These are phyloP conservation scores for Nasonia vitripennis DNA, from an alignment of 1,140 invertebrate species.

Conservation along the genomic window DNA sequence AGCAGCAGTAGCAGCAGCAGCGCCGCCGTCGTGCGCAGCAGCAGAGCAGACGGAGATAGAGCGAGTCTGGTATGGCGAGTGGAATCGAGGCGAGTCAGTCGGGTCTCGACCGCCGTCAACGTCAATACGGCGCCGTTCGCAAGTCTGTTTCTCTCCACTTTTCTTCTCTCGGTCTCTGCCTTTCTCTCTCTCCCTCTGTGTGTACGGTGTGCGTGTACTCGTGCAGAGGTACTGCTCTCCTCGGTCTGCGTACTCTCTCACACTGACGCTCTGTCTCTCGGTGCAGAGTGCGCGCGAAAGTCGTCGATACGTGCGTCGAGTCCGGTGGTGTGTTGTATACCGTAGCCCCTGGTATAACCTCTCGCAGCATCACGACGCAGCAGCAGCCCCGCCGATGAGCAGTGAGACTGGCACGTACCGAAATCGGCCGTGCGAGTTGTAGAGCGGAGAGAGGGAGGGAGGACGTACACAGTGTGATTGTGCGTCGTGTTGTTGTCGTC, in stretches of 20 bases:
- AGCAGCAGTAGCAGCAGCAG: not conserved
- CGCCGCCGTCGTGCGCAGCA: not conserved
- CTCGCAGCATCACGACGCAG: not conserved
- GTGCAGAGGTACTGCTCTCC: too few relatives aligned
- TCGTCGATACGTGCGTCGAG: not conserved
- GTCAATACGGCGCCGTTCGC: conserved; percentile 66
- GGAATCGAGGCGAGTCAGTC: conserved; percentile 66
- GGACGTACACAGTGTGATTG: not conserved
- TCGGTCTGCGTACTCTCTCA: not conserved
- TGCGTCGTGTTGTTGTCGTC: not conserved
- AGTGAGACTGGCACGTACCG: too few relatives aligned
- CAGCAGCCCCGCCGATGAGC: not conserved
- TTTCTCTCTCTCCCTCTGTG: not conserved
- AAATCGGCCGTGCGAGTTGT: too few relatives aligned
- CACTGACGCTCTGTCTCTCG: conserved; percentile 4
- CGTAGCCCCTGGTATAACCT: not conserved
- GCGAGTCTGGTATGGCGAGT: conserved; percentile 54
- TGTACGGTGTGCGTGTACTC: too few relatives aligned
- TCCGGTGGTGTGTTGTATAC: not conserved
- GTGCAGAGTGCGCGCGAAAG: conserved; percentile 1
- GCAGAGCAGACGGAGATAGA: conserved; percentile 50
- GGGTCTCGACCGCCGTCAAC: conserved; percentile 73
- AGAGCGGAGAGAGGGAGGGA: not conserved
- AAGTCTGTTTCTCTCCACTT: not conserved
- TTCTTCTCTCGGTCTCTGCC: not conserved